Percentiles rank a stretch among this genome's conserved stretches.
These are phyloP conservation scores for Scaptomyza montana DNA, from an alignment of 1,140 invertebrate genomes.

Conservation along the genomic window DNA sequence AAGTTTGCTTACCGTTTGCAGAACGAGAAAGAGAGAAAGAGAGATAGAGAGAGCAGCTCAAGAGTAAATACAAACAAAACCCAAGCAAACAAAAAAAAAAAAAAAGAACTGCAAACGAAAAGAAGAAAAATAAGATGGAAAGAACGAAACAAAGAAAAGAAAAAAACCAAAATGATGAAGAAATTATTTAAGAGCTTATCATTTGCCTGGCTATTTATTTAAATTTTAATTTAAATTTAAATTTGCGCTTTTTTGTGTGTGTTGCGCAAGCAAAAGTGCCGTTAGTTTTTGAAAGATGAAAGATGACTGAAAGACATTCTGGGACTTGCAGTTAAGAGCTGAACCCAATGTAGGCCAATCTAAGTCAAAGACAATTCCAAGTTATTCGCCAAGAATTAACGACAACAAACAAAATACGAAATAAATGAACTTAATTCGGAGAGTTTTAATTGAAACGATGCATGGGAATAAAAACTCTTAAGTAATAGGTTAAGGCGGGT, in stretches of 20 bases:
- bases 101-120: constrained; percentile 6
- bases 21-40: constrained; percentile 4
- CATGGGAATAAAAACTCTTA: not conserved
- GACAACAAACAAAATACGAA: constrained; percentile 2
- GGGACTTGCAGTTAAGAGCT: not conserved
- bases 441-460: not conserved
- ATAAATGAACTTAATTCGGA: constrained; percentile 20
- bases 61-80: constrained; percentile 54
- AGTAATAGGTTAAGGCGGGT: no score
- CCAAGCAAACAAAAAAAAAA: not conserved
- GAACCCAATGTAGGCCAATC: constrained; percentile 23
- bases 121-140: constrained; percentile 9
- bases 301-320: constrained; percentile 23
- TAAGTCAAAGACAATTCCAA: constrained; percentile 40
- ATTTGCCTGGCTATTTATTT: constrained; percentile 69
- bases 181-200: constrained; percentile 54
- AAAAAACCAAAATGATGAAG: constrained; percentile 1
- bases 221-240: constrained; percentile 81
- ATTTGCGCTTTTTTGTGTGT: constrained; percentile 58
- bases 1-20: constrained; percentile 67
- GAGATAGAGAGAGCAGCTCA: constrained; percentile 16
- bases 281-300: constrained; percentile 43
- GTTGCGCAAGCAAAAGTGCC: constrained; percentile 13
- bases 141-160: no score
- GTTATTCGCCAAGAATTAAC: constrained; percentile 17